phyloP scores from a whole-genome alignment of 2,797 vertebrate species.

The Parotocinclus haroldoi region DNA sequence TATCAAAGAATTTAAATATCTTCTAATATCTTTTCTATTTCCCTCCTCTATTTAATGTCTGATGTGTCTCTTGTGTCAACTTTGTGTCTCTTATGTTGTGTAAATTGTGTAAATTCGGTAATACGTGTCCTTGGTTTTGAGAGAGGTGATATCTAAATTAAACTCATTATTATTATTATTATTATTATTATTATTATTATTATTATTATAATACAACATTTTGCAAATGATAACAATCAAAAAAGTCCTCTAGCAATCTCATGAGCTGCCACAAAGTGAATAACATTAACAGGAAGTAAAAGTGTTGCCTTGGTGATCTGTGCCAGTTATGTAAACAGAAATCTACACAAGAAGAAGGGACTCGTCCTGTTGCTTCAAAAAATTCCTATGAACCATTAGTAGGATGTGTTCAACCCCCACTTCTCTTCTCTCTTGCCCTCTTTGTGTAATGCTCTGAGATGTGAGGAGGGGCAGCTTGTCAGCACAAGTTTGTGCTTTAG shows the following conservation, averaged over 20 bases:
- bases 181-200: no score
- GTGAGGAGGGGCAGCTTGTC: constrained; percentile 54
- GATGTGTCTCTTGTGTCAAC: no score
- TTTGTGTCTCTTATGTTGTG: no score
- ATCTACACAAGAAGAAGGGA: constrained; percentile 6
- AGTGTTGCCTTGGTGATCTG: constrained; percentile 49
- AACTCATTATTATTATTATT: no score
- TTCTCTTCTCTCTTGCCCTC: constrained; percentile 7
- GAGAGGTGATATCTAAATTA: no score
- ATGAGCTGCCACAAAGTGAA: constrained; percentile 48
- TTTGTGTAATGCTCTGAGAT: constrained; percentile 14
- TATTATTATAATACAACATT: no score
- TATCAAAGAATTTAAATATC: no score
- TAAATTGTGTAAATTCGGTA: no score
- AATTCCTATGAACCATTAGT: constrained; percentile 18
- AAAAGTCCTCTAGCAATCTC: constrained; percentile 18
- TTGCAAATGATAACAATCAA: no score
- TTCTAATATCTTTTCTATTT: no score
- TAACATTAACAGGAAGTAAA: constrained; percentile 57
- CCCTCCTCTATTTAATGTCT: no score
- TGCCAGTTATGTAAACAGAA: constrained; percentile 44
- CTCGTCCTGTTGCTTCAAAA: constrained; percentile 2
- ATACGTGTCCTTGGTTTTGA: no score
- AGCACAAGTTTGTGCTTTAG: constrained; percentile 66
- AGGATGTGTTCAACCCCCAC: not conserved